Conservation (phyloP, 2,888 invertebrate species). For the Poecilus cupreus region DNA sequence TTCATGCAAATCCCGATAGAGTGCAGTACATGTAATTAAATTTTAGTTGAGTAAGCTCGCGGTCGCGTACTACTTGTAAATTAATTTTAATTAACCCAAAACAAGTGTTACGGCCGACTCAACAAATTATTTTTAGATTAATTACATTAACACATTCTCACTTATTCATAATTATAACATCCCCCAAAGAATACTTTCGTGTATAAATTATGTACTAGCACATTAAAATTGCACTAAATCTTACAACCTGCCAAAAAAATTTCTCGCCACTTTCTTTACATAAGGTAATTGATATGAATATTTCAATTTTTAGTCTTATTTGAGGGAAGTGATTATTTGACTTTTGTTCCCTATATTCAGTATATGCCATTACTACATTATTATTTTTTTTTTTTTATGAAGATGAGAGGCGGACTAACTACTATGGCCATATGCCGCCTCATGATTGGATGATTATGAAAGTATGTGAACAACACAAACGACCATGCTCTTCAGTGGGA, state of each 20-base stretch:
- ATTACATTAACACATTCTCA: neutral
- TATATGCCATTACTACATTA: no score
- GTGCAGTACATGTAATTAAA: slow-evolving; percentile 28
- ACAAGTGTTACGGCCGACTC: slow-evolving; percentile 27
- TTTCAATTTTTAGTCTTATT: no score
- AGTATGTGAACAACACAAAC: no score
- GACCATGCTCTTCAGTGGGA: no score
- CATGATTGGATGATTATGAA: no score
- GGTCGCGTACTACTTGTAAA: slow-evolving; percentile 22
- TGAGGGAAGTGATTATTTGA: no score
- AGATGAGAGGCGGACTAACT: no score
- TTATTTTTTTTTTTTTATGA: no score
- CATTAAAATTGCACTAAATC: neutral
- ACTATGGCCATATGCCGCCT: no score
- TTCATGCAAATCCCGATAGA: slow-evolving; percentile 24
- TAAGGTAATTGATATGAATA: no score
- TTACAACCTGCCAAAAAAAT: neutral
- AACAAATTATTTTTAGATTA: slow-evolving; percentile 41
- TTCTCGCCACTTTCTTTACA: neutral
- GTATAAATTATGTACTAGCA: neutral
- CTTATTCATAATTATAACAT: slow-evolving; percentile 6
- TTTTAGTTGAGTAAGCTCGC: slow-evolving; percentile 29
- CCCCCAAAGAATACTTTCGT: neutral
- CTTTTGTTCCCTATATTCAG: no score
- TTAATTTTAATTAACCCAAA: slow-evolving; percentile 32